These are phyloP conservation scores for Papilio glaucus DNA, from an alignment of 1,140 invertebrate genomes.

Conservation along the genomic window DNA sequence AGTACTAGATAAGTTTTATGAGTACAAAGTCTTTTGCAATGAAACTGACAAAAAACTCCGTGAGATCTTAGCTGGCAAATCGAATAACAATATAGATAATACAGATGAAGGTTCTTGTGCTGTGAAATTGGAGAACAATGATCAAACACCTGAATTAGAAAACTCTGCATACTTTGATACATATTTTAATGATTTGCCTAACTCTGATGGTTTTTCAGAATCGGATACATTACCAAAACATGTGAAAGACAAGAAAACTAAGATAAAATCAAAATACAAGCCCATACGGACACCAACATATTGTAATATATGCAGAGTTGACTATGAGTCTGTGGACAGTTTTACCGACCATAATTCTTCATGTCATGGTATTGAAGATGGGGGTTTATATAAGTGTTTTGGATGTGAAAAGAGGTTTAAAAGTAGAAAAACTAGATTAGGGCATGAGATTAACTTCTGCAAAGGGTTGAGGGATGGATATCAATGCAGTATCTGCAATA, in stretches of 20 bases:
- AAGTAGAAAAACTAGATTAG: constrained; percentile 55
- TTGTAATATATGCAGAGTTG: constrained; percentile 64
- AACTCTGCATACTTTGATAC: constrained; percentile 16
- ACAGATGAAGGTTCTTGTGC: constrained; percentile 38
- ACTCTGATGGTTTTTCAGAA: constrained; percentile 35
- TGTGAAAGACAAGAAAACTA: constrained; percentile 35
- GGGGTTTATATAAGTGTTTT: constrained; percentile 64
- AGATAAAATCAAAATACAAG: constrained; percentile 51
- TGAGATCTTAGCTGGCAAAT: constrained; percentile 49
- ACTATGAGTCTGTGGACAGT: constrained; percentile 51
- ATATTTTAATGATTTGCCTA: constrained; percentile 30
- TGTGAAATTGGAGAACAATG: constrained; percentile 44
- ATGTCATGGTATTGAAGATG: constrained; percentile 63
- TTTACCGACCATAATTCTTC: constrained; percentile 58
- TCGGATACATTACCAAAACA: constrained; percentile 3
- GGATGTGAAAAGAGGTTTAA: constrained; percentile 70
- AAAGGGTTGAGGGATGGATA: constrained; percentile 72
- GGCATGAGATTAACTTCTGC: constrained; percentile 68
- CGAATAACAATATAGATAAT: constrained; percentile 10
- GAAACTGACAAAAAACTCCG: constrained; percentile 57
- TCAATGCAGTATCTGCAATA: constrained; percentile 60
- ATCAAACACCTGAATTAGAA: constrained; percentile 33
- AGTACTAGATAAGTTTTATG: constrained; percentile 61
- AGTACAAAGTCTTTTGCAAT: constrained; percentile 61
- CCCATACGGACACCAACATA: constrained; percentile 59